phyloP scores from a whole-genome alignment of 2,113 vertebrate species.

The Lutjanus erythropterus region DNA sequence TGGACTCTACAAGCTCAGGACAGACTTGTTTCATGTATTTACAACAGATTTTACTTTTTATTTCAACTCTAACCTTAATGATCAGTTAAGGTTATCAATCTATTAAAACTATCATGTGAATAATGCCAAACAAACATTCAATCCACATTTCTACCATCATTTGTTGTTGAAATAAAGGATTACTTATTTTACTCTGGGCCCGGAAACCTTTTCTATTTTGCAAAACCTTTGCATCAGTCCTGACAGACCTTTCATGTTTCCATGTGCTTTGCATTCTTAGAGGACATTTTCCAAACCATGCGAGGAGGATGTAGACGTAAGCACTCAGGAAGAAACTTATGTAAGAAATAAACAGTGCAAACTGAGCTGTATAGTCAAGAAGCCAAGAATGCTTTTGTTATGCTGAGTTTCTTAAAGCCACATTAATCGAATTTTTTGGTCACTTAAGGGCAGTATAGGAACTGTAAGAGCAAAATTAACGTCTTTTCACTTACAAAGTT shows the following conservation, averaged over 20 bases:
- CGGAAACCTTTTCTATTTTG: slow-evolving; percentile 12
- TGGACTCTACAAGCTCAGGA: too few species aligned
- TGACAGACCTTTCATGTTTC: neutral
- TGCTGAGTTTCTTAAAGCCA: too few species aligned
- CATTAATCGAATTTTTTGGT: too few species aligned
- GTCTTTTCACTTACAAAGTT: too few species aligned
- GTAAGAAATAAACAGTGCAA: too few species aligned
- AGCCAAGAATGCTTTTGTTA: too few species aligned
- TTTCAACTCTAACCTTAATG: neutral
- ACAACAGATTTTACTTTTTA: neutral
- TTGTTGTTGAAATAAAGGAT: slow-evolving; percentile 13
- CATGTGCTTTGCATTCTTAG: slow-evolving; percentile 57
- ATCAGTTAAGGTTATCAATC: neutral
- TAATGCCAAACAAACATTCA: neutral
- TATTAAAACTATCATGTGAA: neutral
- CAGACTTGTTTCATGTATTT: too few species aligned
- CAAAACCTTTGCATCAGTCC: slow-evolving; percentile 27
- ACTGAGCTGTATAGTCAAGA: too few species aligned
- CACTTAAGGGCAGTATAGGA: too few species aligned
- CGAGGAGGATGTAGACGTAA: neutral
- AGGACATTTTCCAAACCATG: neutral
- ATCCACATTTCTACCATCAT: neutral
- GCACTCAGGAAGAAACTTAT: neutral
- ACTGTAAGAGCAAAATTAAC: too few species aligned
- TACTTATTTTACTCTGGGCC: neutral